Conservation (phyloP, 64 coral and sea anemone species). For the Montipora efflorescens region DNA sequence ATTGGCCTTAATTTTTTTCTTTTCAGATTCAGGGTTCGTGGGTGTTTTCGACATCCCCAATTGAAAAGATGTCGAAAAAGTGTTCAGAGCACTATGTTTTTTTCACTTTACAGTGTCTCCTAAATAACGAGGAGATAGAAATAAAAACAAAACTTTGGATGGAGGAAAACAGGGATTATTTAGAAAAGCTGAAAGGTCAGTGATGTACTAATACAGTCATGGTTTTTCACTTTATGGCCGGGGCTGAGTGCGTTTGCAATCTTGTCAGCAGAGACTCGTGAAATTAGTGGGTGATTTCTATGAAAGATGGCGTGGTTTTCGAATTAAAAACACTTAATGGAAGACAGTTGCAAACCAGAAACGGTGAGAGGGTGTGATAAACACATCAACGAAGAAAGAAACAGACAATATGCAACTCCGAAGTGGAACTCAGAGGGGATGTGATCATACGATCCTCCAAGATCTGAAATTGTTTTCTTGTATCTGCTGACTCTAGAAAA, state of each 20-base stretch:
- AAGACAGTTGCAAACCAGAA: too few relatives aligned
- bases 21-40: background rate
- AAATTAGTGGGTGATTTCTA: too few relatives aligned
- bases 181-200: slow-evolving; percentile 94
- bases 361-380: too few relatives aligned
- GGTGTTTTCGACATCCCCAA: background rate
- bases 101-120: slow-evolving; percentile 66
- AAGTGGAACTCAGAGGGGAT: too few relatives aligned
- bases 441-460: too few relatives aligned
- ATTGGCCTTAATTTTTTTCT: too few relatives aligned
- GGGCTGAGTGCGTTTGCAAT: background rate
- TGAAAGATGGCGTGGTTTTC: too few relatives aligned
- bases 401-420: too few relatives aligned
- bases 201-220: background rate
- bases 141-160: slow-evolving; percentile 99
- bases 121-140: slow-evolving; percentile 89
- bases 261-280: too few relatives aligned
- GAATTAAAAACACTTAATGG: too few relatives aligned
- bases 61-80: background rate
- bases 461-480: background rate
- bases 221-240: background rate
- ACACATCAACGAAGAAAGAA: too few relatives aligned
- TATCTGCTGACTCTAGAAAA: slow-evolving; percentile 68
- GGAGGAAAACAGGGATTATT: slow-evolving; percentile 98
- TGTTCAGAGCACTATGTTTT: background rate